Evolutionary conservation across 2,888 invertebrate genomes (phyloP).

Genomic region (Ceriagrion tenellum): DNA sequence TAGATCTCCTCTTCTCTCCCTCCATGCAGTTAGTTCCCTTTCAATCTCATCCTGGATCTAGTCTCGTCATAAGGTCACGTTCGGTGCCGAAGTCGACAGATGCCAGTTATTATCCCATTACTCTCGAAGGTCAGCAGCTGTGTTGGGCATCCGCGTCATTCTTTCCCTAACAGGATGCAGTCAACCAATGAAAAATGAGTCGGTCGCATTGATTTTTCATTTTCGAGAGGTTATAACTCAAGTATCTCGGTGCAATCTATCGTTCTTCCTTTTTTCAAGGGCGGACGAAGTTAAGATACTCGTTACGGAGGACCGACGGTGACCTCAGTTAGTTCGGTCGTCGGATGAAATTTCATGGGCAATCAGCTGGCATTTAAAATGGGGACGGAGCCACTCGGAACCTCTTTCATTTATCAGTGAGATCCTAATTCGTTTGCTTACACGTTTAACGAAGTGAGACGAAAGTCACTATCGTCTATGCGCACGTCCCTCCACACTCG

Average conservation of each 20-base stretch:
- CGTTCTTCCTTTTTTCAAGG: background rate
- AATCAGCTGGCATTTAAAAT: background rate
- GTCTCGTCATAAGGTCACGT: conserved; percentile 11
- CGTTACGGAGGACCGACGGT: background rate
- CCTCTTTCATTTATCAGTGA: too few relatives aligned
- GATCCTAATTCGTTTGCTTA: too few relatives aligned
- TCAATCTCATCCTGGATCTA: background rate
- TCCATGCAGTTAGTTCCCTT: background rate
- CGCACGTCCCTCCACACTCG: too few relatives aligned
- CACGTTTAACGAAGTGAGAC: too few relatives aligned
- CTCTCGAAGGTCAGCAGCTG: background rate
- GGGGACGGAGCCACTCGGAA: too few relatives aligned
- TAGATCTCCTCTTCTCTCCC: background rate
- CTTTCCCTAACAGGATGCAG: background rate
- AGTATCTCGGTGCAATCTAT: background rate
- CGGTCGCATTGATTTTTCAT: background rate
- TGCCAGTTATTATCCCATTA: conserved; percentile 18
- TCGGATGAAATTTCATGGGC: background rate
- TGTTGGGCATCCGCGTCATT: background rate
- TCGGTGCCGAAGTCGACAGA: background rate
- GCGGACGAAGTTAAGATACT: background rate
- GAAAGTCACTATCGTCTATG: too few relatives aligned
- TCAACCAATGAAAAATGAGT: background rate
- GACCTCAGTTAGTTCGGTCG: background rate
- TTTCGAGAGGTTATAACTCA: background rate